These are phyloP conservation scores for Pyrochroa serraticornis DNA, from an alignment of 2,888 invertebrate genomes.

Conservation along the genomic window DNA sequence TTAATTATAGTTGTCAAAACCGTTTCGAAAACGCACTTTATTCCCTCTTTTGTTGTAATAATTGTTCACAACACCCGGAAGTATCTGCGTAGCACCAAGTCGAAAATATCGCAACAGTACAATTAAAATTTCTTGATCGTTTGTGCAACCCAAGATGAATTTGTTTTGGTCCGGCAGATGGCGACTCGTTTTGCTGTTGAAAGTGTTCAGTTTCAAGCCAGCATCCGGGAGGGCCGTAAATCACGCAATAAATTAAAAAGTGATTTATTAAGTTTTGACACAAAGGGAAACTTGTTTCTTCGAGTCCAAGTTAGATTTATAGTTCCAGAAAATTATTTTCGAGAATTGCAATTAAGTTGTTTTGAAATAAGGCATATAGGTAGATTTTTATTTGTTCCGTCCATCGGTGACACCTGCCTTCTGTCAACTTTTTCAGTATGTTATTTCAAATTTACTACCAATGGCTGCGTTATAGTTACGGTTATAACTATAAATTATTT, in stretches of 20 bases:
- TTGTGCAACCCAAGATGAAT: too few relatives aligned
- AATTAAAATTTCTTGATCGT: too few relatives aligned
- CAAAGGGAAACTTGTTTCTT: constrained; percentile 37
- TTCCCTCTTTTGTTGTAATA: too few relatives aligned
- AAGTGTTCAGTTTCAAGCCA: constrained; percentile 33
- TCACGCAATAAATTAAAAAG: constrained; percentile 34
- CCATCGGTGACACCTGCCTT: constrained; percentile 49
- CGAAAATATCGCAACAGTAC: too few relatives aligned
- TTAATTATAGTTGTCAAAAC: too few relatives aligned
- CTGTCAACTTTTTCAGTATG: constrained; percentile 45
- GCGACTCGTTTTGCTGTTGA: constrained; percentile 29
- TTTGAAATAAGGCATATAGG: constrained; percentile 38
- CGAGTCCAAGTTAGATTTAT: constrained; percentile 35
- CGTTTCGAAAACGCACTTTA: too few relatives aligned
- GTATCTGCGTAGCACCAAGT: too few relatives aligned
- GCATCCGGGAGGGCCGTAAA: constrained; percentile 29
- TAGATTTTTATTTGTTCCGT: constrained; percentile 33
- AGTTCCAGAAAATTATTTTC: constrained; percentile 39
- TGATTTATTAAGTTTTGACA: constrained; percentile 41
- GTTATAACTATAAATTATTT: constrained; percentile 36
- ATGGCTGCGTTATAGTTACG: constrained; percentile 10
- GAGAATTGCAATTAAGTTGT: constrained; percentile 46
- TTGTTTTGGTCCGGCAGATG: too few relatives aligned
- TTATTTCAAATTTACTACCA: constrained; percentile 40
- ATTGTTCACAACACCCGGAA: too few relatives aligned